Evolutionary conservation across 1,140 invertebrate species (phyloP), one percentile per base, ranked within the genome.

Genomic region (Phocides pigmalion): DNA sequence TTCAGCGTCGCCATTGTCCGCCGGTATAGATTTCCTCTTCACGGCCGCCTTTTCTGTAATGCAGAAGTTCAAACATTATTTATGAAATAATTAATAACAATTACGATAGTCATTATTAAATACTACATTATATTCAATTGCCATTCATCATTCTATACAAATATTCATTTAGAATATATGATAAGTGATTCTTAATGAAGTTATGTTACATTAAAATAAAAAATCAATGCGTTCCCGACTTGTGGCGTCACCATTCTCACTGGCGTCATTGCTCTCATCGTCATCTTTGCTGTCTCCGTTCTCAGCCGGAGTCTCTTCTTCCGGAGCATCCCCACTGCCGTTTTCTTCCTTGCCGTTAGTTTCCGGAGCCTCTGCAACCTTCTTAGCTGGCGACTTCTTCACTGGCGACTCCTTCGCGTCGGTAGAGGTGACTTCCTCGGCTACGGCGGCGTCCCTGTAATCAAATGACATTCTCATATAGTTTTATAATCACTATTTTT

Each of bases 21-120:
- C 92, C 11, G 89, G 90, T 12, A 93, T 93, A 25, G 95, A 95
- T 93, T 95, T 96, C 92, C 95, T 95, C 85, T 96, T 96, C 84
- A 95, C 93, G 70, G 92, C 88, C 66, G 82, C 46, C 68, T 82
- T 84, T 74, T 90, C 87, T 89, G 81, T 70, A 80, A 85, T 51
- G 9, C 32, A 12, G 50, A 61, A 67, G 50, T 46, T 8, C 47
- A 63, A 63, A 63, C 25, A 47, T 49, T 49, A 32, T 11, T 37
- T 39, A 25, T 41, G 19, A 15, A 12, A n/a, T n/a, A n/a, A n/a
- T n/a, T n/a, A n/a, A n/a, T n/a, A n/a, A n/a, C n/a, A n/a, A n/a
- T n/a, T n/a, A n/a, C n/a, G n/a, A n/a, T n/a, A n/a, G n/a, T n/a
- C n/a, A n/a, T n/a, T n/a, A n/a, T n/a, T n/a, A n/a, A n/a, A n/a